Evolutionary conservation across 1,140 invertebrate genomes (phyloP).

Genomic region (Cherax destructor): DNA sequence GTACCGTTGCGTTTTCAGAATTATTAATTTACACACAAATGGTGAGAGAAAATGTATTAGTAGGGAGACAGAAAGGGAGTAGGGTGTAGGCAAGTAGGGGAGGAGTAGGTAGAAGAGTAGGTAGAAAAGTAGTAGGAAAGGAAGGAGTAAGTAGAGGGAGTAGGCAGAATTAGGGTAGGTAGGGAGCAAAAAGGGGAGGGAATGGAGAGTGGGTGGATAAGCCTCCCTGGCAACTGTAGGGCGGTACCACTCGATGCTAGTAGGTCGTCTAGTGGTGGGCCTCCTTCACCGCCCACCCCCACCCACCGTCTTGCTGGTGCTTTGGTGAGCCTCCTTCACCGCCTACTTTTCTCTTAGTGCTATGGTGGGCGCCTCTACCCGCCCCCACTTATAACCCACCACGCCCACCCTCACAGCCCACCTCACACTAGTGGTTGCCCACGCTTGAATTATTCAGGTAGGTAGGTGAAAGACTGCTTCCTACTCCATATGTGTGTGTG

Average conservation of each 20-base stretch:
- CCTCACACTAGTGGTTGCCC: conserved; percentile 4
- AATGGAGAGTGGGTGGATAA: conserved; percentile 28
- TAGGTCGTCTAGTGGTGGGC: conserved; percentile 30
- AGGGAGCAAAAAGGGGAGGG: conserved; percentile 2
- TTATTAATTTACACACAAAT: too few relatives aligned
- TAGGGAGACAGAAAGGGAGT: conserved; percentile 1
- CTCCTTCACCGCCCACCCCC: not conserved
- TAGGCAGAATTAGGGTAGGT: not conserved
- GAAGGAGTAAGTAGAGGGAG: not conserved
- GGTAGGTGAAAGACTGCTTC: not conserved
- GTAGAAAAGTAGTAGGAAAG: not conserved
- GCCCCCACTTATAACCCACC: too few relatives aligned
- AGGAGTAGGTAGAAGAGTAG: not conserved
- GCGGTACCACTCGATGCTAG: conserved; percentile 54
- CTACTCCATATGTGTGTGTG: not conserved
- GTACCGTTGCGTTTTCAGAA: too few relatives aligned
- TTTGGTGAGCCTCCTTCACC: too few relatives aligned
- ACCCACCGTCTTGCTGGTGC: not conserved
- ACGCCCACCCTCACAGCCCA: not conserved
- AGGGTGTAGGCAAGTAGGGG: not conserved
- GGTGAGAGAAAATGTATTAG: not conserved
- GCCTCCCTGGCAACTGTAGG: conserved; percentile 57
- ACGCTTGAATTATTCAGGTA: conserved; percentile 41
- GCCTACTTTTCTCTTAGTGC: too few relatives aligned
- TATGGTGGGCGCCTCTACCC: too few relatives aligned